Percentiles rank a stretch among this genome's conserved stretches.
Conservation (phyloP, 2,888 invertebrate species). For the Acrobasis consociella region DNA sequence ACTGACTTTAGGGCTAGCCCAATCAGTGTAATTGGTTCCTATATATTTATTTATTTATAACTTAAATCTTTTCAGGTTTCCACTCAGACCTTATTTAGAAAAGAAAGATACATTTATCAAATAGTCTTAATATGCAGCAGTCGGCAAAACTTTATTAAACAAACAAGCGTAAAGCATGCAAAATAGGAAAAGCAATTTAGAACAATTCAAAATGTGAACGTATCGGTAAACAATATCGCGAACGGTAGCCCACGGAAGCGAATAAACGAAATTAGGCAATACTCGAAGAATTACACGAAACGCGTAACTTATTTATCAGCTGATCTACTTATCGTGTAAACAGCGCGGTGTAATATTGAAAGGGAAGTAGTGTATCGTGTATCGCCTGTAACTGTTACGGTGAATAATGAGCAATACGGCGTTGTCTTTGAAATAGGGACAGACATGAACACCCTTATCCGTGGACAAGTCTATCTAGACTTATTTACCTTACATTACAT, state of each 20-base stretch:
- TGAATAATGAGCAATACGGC: slow-evolving; percentile 30
- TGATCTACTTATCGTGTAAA: slow-evolving; percentile 12
- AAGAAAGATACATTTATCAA: too few species aligned
- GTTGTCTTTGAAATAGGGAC: slow-evolving; percentile 4
- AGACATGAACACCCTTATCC: slow-evolving; percentile 9
- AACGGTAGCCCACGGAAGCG: neutral
- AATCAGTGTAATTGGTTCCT: too few species aligned
- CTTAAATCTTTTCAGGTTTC: too few species aligned
- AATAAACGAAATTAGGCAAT: neutral
- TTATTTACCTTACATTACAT: too few species aligned
- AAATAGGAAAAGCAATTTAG: too few species aligned
- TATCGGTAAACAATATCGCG: neutral
- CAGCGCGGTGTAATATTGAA: slow-evolving; percentile 32
- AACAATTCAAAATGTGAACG: neutral
- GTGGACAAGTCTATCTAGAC: too few species aligned
- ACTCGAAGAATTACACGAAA: slow-evolving; percentile 15
- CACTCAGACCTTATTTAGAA: too few species aligned
- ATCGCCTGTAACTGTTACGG: slow-evolving; percentile 22
- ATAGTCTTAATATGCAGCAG: too few species aligned
- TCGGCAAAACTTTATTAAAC: too few species aligned
- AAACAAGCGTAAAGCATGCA: too few species aligned
- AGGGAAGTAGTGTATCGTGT: slow-evolving; percentile 42
- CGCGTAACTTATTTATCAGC: slow-evolving; percentile 22
- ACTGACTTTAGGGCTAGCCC: too few species aligned
- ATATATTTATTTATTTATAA: too few species aligned